Percentiles rank a stretch among this genome's conserved stretches.
These are phyloP conservation scores for Ochropleura leucogaster DNA, from an alignment of 2,888 invertebrate species.

Conservation along the genomic window DNA sequence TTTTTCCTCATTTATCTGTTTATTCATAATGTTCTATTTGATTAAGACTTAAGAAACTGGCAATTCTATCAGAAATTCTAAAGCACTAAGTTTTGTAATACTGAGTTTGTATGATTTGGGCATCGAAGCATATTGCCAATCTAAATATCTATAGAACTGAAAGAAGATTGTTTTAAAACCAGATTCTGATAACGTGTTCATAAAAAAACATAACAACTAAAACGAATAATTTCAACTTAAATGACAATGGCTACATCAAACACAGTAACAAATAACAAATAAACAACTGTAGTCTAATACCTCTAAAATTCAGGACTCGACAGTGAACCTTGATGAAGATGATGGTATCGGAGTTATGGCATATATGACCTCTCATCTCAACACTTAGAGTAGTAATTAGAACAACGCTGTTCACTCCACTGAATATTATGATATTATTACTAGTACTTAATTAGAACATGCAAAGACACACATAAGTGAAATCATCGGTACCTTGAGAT, in stretches of 20 bases:
- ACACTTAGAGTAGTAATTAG: neutral
- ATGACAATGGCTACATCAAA: neutral
- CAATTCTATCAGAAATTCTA: too few relatives aligned
- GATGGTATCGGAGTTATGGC: neutral
- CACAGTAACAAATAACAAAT: neutral
- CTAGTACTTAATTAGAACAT: neutral
- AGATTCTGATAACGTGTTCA: too few relatives aligned
- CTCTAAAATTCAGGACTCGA: neutral
- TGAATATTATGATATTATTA: neutral
- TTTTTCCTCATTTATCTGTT: conserved; percentile 42
- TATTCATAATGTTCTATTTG: conserved; percentile 35
- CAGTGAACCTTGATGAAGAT: neutral
- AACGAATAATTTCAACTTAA: neutral
- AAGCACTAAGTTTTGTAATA: neutral
- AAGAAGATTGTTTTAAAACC: too few relatives aligned
- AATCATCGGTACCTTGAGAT: neutral
- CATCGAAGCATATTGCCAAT: neutral
- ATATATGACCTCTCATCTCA: neutral
- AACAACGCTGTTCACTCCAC: neutral
- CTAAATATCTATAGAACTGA: neutral
- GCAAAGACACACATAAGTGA: neutral
- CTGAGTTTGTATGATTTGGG: neutral
- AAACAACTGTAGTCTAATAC: neutral
- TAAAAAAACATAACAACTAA: too few relatives aligned
- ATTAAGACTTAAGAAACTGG: neutral